phyloP scores from a whole-genome alignment of 2,888 invertebrate genomes.

The Julus scanicus region DNA sequence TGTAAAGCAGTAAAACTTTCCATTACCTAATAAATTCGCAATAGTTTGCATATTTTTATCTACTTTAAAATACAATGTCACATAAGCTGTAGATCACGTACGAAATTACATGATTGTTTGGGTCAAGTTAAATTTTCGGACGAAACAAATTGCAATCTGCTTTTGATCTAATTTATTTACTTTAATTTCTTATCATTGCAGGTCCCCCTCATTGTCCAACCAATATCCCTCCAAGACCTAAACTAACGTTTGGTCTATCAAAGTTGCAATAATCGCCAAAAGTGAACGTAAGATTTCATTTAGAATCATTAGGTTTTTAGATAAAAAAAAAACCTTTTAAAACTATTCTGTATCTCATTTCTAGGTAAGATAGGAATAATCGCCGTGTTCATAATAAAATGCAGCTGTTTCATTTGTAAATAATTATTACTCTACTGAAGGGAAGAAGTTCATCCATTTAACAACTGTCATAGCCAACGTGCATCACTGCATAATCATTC shows the following conservation, averaged over 20 bases:
- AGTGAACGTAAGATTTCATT: slow-evolving; percentile 13
- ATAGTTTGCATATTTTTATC: too few relatives aligned
- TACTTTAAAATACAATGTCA: too few relatives aligned
- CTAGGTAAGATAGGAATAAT: background rate
- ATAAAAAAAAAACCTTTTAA: background rate
- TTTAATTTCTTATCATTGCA: slow-evolving; percentile 3
- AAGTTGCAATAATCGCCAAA: slow-evolving; percentile 53
- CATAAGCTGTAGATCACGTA: background rate
- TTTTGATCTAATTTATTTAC: background rate
- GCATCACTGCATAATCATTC: background rate
- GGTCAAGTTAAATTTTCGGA: background rate
- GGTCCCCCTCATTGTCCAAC: slow-evolving; percentile 55
- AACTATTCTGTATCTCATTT: background rate
- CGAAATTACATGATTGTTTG: background rate
- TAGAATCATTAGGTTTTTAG: background rate
- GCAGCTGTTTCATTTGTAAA: slow-evolving; percentile 33
- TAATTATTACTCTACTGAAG: background rate
- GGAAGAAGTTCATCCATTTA: background rate
- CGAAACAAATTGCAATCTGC: background rate
- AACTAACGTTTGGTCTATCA: slow-evolving; percentile 52
- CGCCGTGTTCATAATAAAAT: slow-evolving; percentile 11
- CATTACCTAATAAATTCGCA: background rate
- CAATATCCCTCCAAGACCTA: slow-evolving; percentile 55
- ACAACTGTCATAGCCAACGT: slow-evolving; percentile 4
- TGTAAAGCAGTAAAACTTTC: background rate